Percentiles rank a stretch among this genome's conserved stretches.
These are phyloP conservation scores for Euthynnus affinis DNA, from an alignment of 2,797 vertebrate species.

Conservation along the genomic window DNA sequence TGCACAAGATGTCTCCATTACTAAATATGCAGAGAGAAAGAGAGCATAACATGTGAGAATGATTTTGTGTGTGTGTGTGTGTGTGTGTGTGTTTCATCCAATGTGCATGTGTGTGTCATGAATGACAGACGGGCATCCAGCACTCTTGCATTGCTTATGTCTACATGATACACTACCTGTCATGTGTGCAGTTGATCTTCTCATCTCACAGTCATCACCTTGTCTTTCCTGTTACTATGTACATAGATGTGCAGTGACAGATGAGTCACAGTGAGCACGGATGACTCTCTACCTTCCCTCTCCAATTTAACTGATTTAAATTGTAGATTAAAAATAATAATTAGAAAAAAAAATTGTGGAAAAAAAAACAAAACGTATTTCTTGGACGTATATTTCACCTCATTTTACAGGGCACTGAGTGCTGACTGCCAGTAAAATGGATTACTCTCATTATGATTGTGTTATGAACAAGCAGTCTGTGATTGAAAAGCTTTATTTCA, in stretches of 20 bases:
- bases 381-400: conserved; percentile 35
- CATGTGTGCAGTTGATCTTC: conserved; percentile 28
- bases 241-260: background rate
- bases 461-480: conserved; percentile 74
- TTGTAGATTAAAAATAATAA: conserved; percentile 21
- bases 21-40: conserved; percentile 5
- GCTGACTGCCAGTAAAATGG: conserved; percentile 67
- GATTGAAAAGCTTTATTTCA: conserved; percentile 84
- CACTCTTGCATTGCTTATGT: conserved; percentile 1
- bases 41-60: background rate
- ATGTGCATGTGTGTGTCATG: background rate
- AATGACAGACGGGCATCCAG: conserved; percentile 15
- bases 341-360: conserved; percentile 9
- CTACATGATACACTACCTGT: conserved; percentile 35
- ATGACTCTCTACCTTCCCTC: background rate
- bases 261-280: background rate
- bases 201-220: conserved; percentile 9
- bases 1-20: conserved; percentile 19
- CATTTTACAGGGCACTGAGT: conserved; percentile 48
- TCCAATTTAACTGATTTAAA: conserved; percentile 29
- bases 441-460: conserved; percentile 74
- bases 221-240: conserved; percentile 18
- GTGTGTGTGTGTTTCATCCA: background rate
- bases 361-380: conserved; percentile 24
- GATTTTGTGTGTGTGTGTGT: background rate